Base-by-base conservation (phyloP, 2,888 invertebrate genomes). In the Ennomos fuscantarius region DNA sequence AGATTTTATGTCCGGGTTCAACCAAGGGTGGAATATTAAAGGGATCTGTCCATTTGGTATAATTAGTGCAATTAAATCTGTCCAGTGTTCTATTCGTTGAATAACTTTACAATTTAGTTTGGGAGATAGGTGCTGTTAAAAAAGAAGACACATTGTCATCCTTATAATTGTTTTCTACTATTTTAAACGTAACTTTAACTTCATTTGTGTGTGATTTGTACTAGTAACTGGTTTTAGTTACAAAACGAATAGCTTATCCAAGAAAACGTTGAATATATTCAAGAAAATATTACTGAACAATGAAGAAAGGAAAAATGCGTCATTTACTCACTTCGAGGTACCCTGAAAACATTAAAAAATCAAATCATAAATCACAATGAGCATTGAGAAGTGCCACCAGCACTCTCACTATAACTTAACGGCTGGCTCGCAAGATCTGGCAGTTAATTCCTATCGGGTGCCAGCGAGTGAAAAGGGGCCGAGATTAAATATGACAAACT, bases 401-500 rank as follows among this genome's bases (percentile, higher is more conserved):
- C 37, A 13, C n/a, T 48, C 15, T 2, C 48, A 32, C 55, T 65
- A 42, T 13, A 44, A 31, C 32, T 40, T 42, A 47, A n/a, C 43
- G 37, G 55, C 53, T 37, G 42, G 52, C 50, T 48, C 59, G 50
- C 50, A 50, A 50, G 51, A 40, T 54, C 59, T 52, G 52, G 59
- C 62, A 62, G 65, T 62, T 63, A 59, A 61, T 61, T 61, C 57
- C 52, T 60, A 59, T 57, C 59, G 61, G 53, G 43, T 55, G 54
- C 45, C 37, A 40, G 55, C 42, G 36, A 53, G 52, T 57, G 62
- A 55, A 58, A 60, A 62, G 48, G 62, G 62, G 62, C 51, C 33
- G 50, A 35, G 42, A 56, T 62, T 57, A 50, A 60, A 55, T 60
- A 51, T 46, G 37, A 56, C 50, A 50, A 53, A 61, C 63, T 55